These are phyloP conservation scores for Syngnathus rostellatus DNA, from an alignment of 2,797 vertebrate genomes.

Conservation along the genomic window DNA sequence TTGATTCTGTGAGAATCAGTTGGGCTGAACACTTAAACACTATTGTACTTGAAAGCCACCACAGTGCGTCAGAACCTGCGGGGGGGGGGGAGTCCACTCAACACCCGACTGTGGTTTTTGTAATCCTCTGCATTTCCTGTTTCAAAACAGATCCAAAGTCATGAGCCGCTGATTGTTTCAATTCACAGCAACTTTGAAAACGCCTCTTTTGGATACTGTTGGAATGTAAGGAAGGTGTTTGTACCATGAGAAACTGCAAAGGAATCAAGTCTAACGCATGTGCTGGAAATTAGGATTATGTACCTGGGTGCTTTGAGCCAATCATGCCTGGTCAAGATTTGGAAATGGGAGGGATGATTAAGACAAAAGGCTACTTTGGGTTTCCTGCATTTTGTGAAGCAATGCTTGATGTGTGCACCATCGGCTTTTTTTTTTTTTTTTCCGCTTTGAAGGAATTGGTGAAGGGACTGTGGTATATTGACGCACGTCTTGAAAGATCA, in stretches of 20 bases:
- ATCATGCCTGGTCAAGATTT: conserved; percentile 24
- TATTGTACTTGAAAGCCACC: conserved; percentile 16
- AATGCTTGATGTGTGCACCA: not conserved
- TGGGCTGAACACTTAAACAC: not conserved
- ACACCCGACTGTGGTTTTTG: conserved; percentile 18
- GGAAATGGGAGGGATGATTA: conserved; percentile 19
- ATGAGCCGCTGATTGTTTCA: conserved; percentile 85
- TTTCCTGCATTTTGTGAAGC: conserved; percentile 42
- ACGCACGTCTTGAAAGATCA: not conserved
- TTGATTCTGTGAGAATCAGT: not conserved
- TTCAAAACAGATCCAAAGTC: conserved; percentile 90
- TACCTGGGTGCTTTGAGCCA: conserved; percentile 23
- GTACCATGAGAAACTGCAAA: conserved; percentile 70
- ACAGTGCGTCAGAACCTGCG: conserved; percentile 15
- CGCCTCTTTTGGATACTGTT: conserved; percentile 76
- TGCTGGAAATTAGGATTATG: conserved; percentile 24
- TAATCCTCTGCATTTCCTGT: conserved; percentile 71
- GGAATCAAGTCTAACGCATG: conserved; percentile 43
- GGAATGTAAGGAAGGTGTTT: conserved; percentile 82
- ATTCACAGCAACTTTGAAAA: conserved; percentile 83
- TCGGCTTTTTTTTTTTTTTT: not conserved
- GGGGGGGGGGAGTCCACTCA: conserved; percentile 24
- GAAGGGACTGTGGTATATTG: not conserved
- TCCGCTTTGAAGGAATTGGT: not conserved
- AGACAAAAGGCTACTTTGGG: conserved; percentile 17